Conservation (phyloP, 2,113 vertebrate species). For the Emydura subglobosa region DNA sequence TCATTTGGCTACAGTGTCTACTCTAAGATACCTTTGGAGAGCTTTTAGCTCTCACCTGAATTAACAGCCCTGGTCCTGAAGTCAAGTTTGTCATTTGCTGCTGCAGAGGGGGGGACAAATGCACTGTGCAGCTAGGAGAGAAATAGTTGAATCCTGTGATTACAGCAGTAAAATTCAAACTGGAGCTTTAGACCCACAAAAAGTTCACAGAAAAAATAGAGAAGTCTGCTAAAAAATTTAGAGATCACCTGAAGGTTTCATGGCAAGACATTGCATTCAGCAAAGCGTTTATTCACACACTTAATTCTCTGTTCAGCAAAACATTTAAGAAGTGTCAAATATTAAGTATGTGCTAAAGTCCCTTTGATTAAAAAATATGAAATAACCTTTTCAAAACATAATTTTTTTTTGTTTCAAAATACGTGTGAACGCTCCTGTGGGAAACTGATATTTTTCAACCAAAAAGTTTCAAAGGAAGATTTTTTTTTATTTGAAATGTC, state of each 20-base stretch:
- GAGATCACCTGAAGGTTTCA: neutral
- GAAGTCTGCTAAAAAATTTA: neutral
- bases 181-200: neutral
- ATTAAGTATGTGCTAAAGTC: neutral
- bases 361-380: neutral
- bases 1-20: neutral
- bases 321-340: neutral
- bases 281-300: neutral
- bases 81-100: neutral
- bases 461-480: rapidly evolving
- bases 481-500: neutral
- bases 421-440: neutral
- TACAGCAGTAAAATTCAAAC: neutral
- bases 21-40: neutral
- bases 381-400: neutral
- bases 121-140: neutral
- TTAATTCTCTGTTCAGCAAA: neutral
- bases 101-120: neutral
- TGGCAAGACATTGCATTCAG: neutral
- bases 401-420: neutral
- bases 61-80: neutral
- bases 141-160: neutral
- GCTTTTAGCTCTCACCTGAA: constrained; percentile 29
- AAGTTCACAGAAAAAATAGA: neutral
- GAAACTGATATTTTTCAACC: neutral